These are phyloP conservation scores for Phoebastria nigripes DNA, from an alignment of 2,797 vertebrate species.

Conservation along the genomic window DNA sequence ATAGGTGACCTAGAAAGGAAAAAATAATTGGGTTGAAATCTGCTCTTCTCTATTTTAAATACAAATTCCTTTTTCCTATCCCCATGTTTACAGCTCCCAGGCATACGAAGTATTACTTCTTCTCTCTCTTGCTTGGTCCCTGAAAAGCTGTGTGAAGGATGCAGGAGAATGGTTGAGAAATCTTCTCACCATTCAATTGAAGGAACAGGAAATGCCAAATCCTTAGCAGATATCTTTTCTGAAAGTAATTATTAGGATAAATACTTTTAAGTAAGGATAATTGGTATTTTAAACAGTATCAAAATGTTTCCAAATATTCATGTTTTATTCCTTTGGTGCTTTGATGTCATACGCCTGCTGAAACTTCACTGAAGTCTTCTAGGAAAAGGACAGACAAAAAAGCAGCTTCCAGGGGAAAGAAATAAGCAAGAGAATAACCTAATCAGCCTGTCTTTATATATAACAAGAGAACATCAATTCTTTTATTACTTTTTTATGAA, in stretches of 20 bases:
- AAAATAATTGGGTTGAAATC: not conserved
- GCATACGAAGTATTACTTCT: not conserved
- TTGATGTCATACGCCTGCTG: not conserved
- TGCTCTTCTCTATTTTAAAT: conserved; percentile 3
- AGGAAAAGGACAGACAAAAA: not conserved
- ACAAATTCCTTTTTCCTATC: not conserved
- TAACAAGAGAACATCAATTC: not conserved
- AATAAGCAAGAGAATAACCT: not conserved
- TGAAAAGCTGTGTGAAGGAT: not conserved
- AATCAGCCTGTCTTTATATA: not conserved
- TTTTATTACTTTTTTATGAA: not conserved
- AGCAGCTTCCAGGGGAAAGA: not conserved
- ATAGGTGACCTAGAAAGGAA: not conserved
- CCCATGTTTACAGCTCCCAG: not conserved
- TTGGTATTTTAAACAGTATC: not conserved
- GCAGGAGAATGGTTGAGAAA: not conserved
- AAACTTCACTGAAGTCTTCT: not conserved
- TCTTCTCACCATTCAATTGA: not conserved
- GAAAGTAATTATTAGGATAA: conserved; percentile 12
- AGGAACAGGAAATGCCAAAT: not conserved
- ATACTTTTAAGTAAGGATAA: conserved; percentile 4
- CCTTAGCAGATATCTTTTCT: not conserved
- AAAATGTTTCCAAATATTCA: not conserved
- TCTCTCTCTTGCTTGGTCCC: not conserved
- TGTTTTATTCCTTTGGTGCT: not conserved